Evolutionary conservation across 2,797 vertebrate genomes (phyloP).

Genomic region (Poeciliopsis turneri): DNA sequence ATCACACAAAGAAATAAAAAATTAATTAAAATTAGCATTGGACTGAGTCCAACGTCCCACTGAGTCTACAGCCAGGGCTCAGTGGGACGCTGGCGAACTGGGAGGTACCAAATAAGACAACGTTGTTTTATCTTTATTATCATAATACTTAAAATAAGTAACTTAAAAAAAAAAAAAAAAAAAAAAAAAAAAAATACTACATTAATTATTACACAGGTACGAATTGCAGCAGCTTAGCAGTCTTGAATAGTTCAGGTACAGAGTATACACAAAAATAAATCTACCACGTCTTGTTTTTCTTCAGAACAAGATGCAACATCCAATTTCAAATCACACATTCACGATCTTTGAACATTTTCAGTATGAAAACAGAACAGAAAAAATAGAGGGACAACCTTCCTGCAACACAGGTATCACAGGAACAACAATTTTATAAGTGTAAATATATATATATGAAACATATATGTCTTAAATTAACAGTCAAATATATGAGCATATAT

Average conservation of each 20-base stretch:
- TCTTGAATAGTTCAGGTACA: constrained; percentile 82
- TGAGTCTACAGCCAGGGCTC: constrained; percentile 73
- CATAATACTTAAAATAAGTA: constrained; percentile 83
- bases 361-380: constrained; percentile 89
- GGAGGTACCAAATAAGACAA: constrained; percentile 85
- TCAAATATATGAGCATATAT: constrained; percentile 88
- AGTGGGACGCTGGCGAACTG: constrained; percentile 68
- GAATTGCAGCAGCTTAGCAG: constrained; percentile 84
- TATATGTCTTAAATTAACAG: constrained; percentile 98
- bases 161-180: not conserved
- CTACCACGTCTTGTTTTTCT: constrained; percentile 89
- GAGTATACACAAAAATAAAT: constrained; percentile 83
- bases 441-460: constrained; percentile 76
- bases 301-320: constrained; percentile 89
- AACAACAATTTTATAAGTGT: constrained; percentile 83
- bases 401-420: constrained; percentile 87
- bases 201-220: constrained; percentile 85
- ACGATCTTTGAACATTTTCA: constrained; percentile 85
- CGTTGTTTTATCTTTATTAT: constrained; percentile 69
- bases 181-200: constrained; percentile 77
- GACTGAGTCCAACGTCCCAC: constrained; percentile 75
- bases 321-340: constrained; percentile 88
- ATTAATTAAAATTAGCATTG: constrained; percentile 85
- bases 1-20: constrained; percentile 84
- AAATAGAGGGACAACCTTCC: constrained; percentile 84